These are phyloP conservation scores for Drosophila paramelanica DNA, from an alignment of 2,888 invertebrate genomes.

Conservation along the genomic window DNA sequence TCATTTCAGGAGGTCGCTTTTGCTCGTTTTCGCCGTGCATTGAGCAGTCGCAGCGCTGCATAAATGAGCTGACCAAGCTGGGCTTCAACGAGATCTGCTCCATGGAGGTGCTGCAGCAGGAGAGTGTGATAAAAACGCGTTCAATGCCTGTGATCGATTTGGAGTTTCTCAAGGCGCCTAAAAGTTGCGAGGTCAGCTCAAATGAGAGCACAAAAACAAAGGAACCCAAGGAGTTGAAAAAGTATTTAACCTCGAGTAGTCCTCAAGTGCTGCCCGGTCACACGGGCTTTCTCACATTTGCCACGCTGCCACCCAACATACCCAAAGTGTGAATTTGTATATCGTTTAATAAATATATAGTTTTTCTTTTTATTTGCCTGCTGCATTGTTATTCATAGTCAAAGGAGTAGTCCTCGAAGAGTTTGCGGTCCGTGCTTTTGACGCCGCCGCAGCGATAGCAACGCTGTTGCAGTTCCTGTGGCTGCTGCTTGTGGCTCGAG, in stretches of 20 bases:
- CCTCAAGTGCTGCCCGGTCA: conserved; percentile 94
- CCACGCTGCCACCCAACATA: conserved; percentile 90
- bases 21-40: conserved; percentile 99
- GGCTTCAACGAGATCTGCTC: conserved; percentile 95
- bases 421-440: conserved; percentile 49
- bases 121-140: conserved; percentile 89
- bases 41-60: conserved; percentile 98
- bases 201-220: conserved; percentile 64
- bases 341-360: conserved; percentile 55
- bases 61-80: conserved; percentile 88
- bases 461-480: conserved; percentile 40
- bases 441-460: conserved; percentile 73
- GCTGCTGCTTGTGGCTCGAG: conserved; percentile 72
- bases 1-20: conserved; percentile 92
- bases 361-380: conserved; percentile 28
- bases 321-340: conserved; percentile 53
- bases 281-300: conserved; percentile 98
- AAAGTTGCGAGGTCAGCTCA: conserved; percentile 40
- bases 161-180: conserved; percentile 87
- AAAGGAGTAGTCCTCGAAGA: conserved; percentile 53
- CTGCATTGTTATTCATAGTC: conserved; percentile 57
- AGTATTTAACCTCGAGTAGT: conserved; percentile 89
- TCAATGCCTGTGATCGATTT: conserved; percentile 89
- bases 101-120: conserved; percentile 93
- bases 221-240: conserved; percentile 85